Percentiles rank a stretch among this genome's conserved stretches.
Evolutionary conservation across 2,888 invertebrate species (phyloP).

Genomic region (Homarus gammarus): DNA sequence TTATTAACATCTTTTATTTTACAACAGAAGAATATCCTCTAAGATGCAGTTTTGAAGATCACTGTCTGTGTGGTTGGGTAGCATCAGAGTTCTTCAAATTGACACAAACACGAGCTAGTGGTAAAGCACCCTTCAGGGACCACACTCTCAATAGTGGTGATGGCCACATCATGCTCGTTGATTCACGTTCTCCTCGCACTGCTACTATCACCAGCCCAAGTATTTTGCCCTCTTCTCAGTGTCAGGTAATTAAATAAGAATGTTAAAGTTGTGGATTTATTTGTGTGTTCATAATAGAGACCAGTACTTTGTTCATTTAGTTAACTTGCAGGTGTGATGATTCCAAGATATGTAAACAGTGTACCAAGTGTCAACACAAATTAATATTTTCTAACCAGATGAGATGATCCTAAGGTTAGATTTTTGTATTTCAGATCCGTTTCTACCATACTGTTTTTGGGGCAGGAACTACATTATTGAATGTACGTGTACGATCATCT

Average conservation of each 20-base stretch:
- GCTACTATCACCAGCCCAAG: slow-evolving; percentile 31
- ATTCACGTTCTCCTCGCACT: not conserved
- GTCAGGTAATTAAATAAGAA: slow-evolving; percentile 29
- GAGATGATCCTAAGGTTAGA: not conserved
- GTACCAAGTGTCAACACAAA: too few species aligned
- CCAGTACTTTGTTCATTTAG: too few species aligned
- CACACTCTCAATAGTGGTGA: slow-evolving; percentile 67
- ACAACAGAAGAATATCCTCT: slow-evolving; percentile 50
- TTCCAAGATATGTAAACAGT: not conserved
- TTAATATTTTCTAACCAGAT: not conserved
- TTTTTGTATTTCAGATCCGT: slow-evolving; percentile 25
- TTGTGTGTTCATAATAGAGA: not conserved
- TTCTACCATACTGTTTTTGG: slow-evolving; percentile 50
- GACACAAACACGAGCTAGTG: slow-evolving; percentile 26
- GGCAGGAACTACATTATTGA: not conserved
- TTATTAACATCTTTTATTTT: not conserved
- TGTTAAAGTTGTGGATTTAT: not conserved
- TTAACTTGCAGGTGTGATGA: too few species aligned
- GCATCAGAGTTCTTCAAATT: slow-evolving; percentile 14
- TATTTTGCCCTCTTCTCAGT: slow-evolving; percentile 28
- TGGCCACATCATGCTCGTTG: slow-evolving; percentile 45
- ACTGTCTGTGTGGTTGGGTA: slow-evolving; percentile 33
- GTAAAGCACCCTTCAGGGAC: slow-evolving; percentile 55
- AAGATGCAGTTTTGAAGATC: slow-evolving; percentile 57
- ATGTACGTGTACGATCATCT: not conserved